phyloP scores from a whole-genome alignment of 2,888 invertebrate species.

The Lasioglossum villosulum region DNA sequence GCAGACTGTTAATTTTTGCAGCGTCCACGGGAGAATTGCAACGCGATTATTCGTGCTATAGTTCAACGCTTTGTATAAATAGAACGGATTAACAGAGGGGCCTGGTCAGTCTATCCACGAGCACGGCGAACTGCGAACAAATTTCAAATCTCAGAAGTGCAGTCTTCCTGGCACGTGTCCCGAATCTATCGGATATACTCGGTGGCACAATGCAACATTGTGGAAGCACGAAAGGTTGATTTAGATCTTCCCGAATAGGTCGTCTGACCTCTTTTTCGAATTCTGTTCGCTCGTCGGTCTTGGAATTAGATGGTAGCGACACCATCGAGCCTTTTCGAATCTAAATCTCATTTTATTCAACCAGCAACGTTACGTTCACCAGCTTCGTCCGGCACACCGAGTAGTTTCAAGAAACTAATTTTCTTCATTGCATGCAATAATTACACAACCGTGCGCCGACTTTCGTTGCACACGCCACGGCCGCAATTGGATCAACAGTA shows the following conservation, averaged over 20 bases:
- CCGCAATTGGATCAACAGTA: neutral
- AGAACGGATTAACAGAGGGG: neutral
- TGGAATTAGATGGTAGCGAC: neutral
- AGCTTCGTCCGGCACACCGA: neutral
- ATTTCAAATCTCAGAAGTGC: conserved; percentile 15
- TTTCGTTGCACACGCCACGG: neutral
- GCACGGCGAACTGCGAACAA: conserved; percentile 13
- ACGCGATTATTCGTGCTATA: neutral
- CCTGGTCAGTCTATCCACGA: neutral
- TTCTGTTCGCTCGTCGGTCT: neutral
- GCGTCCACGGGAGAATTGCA: neutral
- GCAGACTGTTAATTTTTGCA: neutral
- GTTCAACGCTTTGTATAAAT: conserved; percentile 4
- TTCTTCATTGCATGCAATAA: conserved; percentile 6
- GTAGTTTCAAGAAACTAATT: neutral
- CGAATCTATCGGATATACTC: conserved; percentile 17
- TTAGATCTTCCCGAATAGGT: neutral
- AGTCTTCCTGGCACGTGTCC: conserved; percentile 17
- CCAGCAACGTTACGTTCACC: neutral
- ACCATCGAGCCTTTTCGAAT: neutral
- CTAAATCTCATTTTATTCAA: neutral
- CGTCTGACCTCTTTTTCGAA: conserved; percentile 11
- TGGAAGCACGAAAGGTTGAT: conserved; percentile 24
- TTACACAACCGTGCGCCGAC: neutral
- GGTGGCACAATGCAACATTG: conserved; percentile 2